Evolutionary conservation across 37 sponge, comb jelly and placozoan species (phyloP), one percentile per base, ranked within the genome.

Genomic region (Dysidea cf. avara): DNA sequence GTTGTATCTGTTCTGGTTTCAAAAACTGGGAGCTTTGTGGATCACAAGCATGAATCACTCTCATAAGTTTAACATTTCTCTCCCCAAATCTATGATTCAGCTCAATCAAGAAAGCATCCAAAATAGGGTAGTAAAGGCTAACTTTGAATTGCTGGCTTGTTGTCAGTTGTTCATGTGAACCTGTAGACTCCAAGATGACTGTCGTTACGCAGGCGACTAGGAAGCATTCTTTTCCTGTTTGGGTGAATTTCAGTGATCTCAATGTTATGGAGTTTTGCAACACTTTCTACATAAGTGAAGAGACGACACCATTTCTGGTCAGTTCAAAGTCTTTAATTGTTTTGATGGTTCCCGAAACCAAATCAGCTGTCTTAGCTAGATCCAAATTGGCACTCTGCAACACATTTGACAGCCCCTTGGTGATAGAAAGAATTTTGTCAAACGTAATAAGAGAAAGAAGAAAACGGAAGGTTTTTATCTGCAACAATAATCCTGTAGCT

Each of bases 381-480:
- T 79, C 80, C 17, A 69, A 20, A 29, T 72, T 35, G 22, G 51
- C 54, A 74, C 61, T 68, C 32, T 82, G 72, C 72, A 82, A 67
- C 61, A 72, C 74, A 54, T 82, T 74, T 4, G 68, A 82, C 34
- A 82, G 64, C 50, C 68, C 53, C 32, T 86, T 86, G 34, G 87
- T 84, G 59, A 50, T 51, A 33, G 54, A 56, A 3, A 85, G 66
- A 48, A 85, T 39, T 66, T 61, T 31, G 53, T 69, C 46, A 39
- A 84, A 84, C 46, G 64, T 72, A 40, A 67, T 33, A n/a, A 85
- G 67, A 33, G 37, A 66, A 48, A 73, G 31, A n/a, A 85, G 43
- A 56, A 71, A 86, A 57, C 32, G 54, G 47, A 82, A 82, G 17
- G 43, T 51, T 55, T 74, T 64, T 17, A 86, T 69, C 25, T 86